Base-by-base conservation (phyloP, 2,797 vertebrate genomes). In the Thripadectes ignobilis region DNA sequence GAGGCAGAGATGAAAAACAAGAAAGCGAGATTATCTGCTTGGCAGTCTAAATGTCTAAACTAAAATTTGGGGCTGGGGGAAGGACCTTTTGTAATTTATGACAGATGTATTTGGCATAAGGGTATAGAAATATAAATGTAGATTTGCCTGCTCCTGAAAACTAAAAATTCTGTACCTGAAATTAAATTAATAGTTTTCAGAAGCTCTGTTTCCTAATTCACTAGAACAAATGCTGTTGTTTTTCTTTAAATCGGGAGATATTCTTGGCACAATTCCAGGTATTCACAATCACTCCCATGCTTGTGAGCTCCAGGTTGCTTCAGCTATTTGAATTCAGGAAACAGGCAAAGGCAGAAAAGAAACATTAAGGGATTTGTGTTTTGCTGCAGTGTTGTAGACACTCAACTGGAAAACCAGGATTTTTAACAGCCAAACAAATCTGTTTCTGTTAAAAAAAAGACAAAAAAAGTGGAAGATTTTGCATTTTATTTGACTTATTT, bases 301-400 rank as follows among this genome's bases (percentile, higher is more conserved):
- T 93, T 58, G 61, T 87, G 65, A 94, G 73, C 69, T 62, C 85
- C 69, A 94, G 83, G 79, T 91, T 89, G 66, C 95, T 96, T 69
- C 88, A 91, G 89, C 74, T 88, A 72, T 95, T 94, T 92, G 78
- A 83, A 96, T 97, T 96, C 92, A 96, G 92, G 96, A 96, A 98
- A 96, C 85, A 86, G 89, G 91, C 58, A 93, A 67, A 94, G 58
- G 84, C 92, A 95, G 85, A 97, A 95, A 91, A 88, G 71, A 81
- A 94, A 95, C 92, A 93, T 96, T 91, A 97, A 97, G 96, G 87
- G 84, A 87, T 90, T 96, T 96, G 62, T 88, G 36, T 90, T 96
- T 95, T 94, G 86, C 94, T 93, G 79, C 88, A 77, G 61, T 11
- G 39, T 77, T 78, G 57, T 86, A 73, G 85, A 84, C 88, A 49